Evolutionary conservation across 2,113 vertebrate genomes (phyloP).

Genomic region (Platysternon megacephalum): DNA sequence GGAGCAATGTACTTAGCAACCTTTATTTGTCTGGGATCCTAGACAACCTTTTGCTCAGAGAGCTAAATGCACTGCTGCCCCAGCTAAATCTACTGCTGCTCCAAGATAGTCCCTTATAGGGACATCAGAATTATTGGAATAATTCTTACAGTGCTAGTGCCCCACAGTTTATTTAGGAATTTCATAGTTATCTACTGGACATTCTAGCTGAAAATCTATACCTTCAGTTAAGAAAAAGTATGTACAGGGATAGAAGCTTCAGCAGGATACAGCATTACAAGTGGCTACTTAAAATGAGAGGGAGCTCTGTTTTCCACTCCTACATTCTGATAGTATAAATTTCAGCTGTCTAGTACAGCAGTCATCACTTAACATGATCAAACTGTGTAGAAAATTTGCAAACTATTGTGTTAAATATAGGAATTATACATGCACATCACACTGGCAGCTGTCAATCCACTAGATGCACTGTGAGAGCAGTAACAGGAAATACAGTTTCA

Average conservation of each 20-base stretch:
- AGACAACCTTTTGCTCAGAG: background rate
- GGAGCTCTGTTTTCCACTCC: background rate
- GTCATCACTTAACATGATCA: background rate
- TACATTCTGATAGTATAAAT: background rate
- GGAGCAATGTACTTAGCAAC: background rate
- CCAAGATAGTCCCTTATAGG: background rate
- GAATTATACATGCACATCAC: rapidly evolving
- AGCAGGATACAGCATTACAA: background rate
- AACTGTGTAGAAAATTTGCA: background rate
- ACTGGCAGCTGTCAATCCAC: background rate
- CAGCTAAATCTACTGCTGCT: background rate
- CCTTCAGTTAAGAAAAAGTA: background rate
- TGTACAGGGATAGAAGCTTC: background rate
- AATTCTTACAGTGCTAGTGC: background rate
- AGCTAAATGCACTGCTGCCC: background rate
- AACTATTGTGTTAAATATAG: background rate
- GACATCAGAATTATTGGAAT: background rate
- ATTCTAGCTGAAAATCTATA: background rate
- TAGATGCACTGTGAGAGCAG: background rate
- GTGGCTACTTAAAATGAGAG: background rate
- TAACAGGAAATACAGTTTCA: rapidly evolving
- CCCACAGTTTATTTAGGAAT: background rate
- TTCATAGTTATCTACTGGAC: background rate
- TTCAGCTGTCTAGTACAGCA: background rate
- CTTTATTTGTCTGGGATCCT: background rate